Conservation (phyloP, 2,888 invertebrate species). For the Pomacea canaliculata region DNA sequence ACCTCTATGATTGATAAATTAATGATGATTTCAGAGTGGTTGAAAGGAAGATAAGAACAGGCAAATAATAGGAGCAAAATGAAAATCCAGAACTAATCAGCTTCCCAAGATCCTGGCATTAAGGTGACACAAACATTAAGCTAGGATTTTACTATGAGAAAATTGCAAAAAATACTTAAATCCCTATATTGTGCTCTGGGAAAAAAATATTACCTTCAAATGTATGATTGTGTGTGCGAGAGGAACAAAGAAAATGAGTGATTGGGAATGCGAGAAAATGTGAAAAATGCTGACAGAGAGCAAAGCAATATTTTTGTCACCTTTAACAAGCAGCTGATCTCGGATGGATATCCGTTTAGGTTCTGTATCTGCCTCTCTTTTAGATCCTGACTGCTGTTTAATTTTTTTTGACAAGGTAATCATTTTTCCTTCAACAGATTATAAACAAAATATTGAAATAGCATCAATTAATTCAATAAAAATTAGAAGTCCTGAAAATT, state of each 20-base stretch:
- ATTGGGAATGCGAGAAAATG: too few species aligned
- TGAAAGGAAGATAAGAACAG: background rate
- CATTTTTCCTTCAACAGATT: conserved; percentile 37
- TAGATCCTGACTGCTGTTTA: conserved; percentile 47
- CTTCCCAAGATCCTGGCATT: too few species aligned
- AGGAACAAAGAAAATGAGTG: too few species aligned
- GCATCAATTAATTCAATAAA: too few species aligned
- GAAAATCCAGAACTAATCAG: background rate
- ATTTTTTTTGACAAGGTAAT: conserved; percentile 57
- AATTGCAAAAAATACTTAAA: too few species aligned
- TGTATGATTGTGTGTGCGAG: too few species aligned
- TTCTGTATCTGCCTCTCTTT: conserved; percentile 47
- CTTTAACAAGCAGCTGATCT: conserved; percentile 84
- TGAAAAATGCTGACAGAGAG: too few species aligned
- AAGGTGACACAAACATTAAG: too few species aligned
- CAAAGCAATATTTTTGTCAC: conserved; percentile 71
- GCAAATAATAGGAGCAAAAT: background rate
- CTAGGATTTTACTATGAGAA: too few species aligned
- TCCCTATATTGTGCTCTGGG: too few species aligned
- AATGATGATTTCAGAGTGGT: background rate
- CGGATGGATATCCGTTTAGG: conserved; percentile 76
- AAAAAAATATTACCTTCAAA: too few species aligned
- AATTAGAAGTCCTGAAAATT: too few species aligned
- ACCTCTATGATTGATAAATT: conserved; percentile 71
- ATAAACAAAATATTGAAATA: background rate